phyloP scores from a whole-genome alignment of 2,888 invertebrate genomes.

The Capitulum mitella region DNA sequence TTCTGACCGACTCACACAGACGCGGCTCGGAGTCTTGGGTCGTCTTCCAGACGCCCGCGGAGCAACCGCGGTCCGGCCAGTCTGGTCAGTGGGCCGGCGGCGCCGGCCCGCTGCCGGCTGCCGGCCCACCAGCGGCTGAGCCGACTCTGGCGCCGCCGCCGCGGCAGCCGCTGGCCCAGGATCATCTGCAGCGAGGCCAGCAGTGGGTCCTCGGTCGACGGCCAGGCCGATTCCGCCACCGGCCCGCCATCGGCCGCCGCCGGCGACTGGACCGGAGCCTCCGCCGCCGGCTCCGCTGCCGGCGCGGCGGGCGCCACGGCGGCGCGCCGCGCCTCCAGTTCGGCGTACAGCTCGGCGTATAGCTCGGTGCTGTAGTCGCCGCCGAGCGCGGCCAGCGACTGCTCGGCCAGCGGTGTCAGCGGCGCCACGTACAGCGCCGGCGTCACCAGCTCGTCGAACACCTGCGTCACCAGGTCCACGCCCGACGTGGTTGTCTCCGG shows the following conservation, averaged over 20 bases:
- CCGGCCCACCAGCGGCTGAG: too few relatives aligned
- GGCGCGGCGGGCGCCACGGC: background rate
- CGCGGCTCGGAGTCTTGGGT: too few relatives aligned
- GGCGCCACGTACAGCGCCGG: background rate
- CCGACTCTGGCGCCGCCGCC: too few relatives aligned
- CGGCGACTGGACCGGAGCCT: background rate
- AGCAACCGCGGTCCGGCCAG: too few relatives aligned
- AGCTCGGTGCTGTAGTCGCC: background rate
- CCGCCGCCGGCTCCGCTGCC: background rate
- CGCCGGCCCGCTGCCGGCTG: too few relatives aligned
- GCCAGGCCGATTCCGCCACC: too few relatives aligned
- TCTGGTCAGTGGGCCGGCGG: too few relatives aligned
- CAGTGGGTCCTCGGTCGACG: background rate
- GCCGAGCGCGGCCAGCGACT: background rate
- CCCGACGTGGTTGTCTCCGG: slow-evolving; percentile 31
- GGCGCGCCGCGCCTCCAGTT: background rate
- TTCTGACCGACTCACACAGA: too few relatives aligned
- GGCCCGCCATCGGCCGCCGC: background rate
- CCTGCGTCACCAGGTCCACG: slow-evolving; percentile 32
- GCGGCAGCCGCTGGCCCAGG: background rate
- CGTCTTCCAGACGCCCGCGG: too few relatives aligned
- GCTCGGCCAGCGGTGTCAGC: background rate
- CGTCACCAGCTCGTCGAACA: slow-evolving; percentile 24
- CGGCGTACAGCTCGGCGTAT: background rate
- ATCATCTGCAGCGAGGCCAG: background rate